Conservation (phyloP, 37 sponge, comb jelly and placozoan species). For the Hormiphora californensis region DNA sequence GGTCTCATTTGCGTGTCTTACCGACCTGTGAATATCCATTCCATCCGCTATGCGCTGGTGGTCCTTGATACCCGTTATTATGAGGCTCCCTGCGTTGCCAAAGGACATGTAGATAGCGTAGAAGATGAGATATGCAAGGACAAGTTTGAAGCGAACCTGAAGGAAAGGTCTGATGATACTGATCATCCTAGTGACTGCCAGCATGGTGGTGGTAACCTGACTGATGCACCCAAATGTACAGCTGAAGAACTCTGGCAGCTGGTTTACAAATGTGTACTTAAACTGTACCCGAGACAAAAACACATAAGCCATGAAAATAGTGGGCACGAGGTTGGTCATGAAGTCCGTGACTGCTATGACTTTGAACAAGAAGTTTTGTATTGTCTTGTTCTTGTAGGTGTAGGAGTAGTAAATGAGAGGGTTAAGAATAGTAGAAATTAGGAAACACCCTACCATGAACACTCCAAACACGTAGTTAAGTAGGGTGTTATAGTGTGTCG, state of each 20-base stretch:
- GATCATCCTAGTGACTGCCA: conserved; percentile 53
- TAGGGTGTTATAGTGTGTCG: not conserved
- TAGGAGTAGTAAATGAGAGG: conserved; percentile 47
- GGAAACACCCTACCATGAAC: conserved; percentile 12
- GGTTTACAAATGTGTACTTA: conserved; percentile 2
- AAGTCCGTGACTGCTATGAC: conserved; percentile 23
- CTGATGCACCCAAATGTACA: conserved; percentile 45
- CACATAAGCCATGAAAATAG: conserved; percentile 27
- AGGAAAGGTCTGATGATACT: conserved; percentile 42
- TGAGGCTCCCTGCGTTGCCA: conserved; percentile 32
- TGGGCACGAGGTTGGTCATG: conserved; percentile 28
- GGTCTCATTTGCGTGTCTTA: not conserved
- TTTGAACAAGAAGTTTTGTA: conserved; percentile 52
- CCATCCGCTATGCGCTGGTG: no score
- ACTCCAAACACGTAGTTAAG: not conserved
- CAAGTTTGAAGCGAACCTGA: not conserved
- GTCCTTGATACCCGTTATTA: not conserved
- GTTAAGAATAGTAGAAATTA: conserved; percentile 1
- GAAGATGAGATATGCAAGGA: conserved; percentile 42
- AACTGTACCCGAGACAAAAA: conserved; percentile 10
- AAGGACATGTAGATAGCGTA: conserved; percentile 47
- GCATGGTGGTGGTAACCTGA: conserved; percentile 42
- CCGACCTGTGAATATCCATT: no score
- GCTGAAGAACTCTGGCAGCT: conserved; percentile 53
- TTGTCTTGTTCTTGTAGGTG: conserved; percentile 31